Evolutionary conservation across 2,888 invertebrate species (phyloP).

Genomic region (Campopleginae sp.): DNA sequence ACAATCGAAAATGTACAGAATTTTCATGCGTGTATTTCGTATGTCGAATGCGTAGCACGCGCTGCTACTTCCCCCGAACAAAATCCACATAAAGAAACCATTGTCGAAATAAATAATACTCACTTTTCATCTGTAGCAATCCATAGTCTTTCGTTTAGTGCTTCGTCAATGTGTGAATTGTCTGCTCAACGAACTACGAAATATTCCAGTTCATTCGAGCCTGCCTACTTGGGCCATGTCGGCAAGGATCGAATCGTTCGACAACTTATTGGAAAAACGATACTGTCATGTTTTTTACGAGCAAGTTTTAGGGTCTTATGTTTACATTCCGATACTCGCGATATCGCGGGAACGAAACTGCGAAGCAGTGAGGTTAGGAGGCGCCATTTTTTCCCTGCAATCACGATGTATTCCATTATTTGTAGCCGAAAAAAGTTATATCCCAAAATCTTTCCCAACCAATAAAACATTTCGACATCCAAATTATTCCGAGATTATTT

Average conservation of each 20-base stretch:
- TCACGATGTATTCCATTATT: background rate
- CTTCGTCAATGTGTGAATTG: background rate
- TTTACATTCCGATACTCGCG: background rate
- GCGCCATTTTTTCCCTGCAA: background rate
- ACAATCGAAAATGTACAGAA: background rate
- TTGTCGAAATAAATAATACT: conserved; percentile 3
- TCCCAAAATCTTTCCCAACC: background rate
- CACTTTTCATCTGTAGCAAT: background rate
- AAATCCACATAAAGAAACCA: conserved; percentile 2
- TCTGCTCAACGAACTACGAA: background rate
- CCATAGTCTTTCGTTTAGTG: background rate
- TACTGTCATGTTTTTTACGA: background rate
- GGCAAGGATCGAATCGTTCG: background rate
- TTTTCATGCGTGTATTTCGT: background rate
- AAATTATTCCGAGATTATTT: too few species aligned
- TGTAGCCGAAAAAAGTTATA: background rate
- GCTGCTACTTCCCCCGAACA: background rate
- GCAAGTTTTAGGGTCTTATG: background rate
- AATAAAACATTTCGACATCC: too few species aligned
- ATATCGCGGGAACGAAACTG: background rate
- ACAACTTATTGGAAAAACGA: background rate
- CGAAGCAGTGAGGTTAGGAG: background rate
- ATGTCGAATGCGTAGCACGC: background rate
- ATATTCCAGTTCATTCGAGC: background rate
- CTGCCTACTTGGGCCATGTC: background rate